Evolutionary conservation across 2,113 vertebrate genomes (phyloP), one percentile per base, ranked within the genome.

Genomic region (Nestor notabilis): DNA sequence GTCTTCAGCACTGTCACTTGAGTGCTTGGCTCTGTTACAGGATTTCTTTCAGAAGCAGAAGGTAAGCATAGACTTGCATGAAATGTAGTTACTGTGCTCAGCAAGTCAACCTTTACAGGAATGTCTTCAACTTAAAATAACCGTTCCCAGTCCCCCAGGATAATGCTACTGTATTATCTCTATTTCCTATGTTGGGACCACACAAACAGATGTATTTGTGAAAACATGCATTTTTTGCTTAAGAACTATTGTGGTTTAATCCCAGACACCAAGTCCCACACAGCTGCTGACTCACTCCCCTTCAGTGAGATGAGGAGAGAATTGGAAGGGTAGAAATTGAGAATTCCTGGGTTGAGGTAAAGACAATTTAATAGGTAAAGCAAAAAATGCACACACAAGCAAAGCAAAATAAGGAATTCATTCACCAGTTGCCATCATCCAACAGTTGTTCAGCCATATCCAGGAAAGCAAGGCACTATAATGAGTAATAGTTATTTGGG

Each of bases 101-200:
- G 56, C 56, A 35, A 81, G 50, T 28, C 69, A 87, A 46, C 63
- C 83, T 82, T 71, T 76, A 63, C 85, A 84, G 71, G 89, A 97
- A 89, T 37, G 44, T 60, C 81, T 91, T 53, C 86, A 71, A 71
- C 53, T 81, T 74, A 76, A 91, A 94, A 77, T 68, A 91, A 79
- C 71, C 76, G 64, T 41, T 97, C 79, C 90, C 87, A 71, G 37
- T 82, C 43, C 70, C 90, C 82, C 29, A 85, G 78, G 81, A 96
- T 96, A 96, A 89, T 33, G 44, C 37, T 80, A 4, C 69, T 95
- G 44, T 88, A 18, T 89, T 89, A 28, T 55, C 43, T 84, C 24
- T 46, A 31, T 49, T 77, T 82, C 28, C 47, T 85, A 5, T 79
- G 94, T 33, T 65, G 83, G 83, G 93, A 77, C 49, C 14, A 55